These are phyloP conservation scores for Xenopus borealis DNA, from an alignment of 2,113 vertebrate genomes.

Conservation along the genomic window DNA sequence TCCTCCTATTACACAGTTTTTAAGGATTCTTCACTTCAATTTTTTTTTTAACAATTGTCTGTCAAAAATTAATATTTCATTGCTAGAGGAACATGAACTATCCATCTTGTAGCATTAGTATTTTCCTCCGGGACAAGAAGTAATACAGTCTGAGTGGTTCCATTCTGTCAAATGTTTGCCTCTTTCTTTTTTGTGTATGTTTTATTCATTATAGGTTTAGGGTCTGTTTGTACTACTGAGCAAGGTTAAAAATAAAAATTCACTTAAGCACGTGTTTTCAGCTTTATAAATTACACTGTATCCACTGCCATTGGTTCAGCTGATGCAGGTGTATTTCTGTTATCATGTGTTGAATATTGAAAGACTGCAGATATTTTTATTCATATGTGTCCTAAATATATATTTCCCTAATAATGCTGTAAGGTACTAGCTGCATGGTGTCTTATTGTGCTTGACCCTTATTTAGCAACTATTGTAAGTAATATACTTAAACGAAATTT, in stretches of 20 bases:
- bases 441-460: no score
- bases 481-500: no score
- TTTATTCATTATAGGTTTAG: constrained; percentile 19
- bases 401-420: no score
- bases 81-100: neutral
- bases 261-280: no score
- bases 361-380: no score
- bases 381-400: no score
- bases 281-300: no score
- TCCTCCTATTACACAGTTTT: neutral
- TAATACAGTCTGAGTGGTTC: constrained; percentile 17
- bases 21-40: neutral
- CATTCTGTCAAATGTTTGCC: constrained; percentile 19
- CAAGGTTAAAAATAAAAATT: no score
- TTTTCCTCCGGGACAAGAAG: neutral
- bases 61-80: constrained; percentile 9
- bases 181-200: constrained; percentile 6
- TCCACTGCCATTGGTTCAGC: neutral
- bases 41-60: constrained; percentile 18
- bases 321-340: no score
- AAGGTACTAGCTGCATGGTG: no score
- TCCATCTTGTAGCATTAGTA: constrained; percentile 14
- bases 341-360: no score
- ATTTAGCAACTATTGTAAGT: no score
- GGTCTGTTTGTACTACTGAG: neutral